Evolutionary conservation across 2,113 vertebrate genomes (phyloP).

Genomic region (Hippopotamus amphibius): DNA sequence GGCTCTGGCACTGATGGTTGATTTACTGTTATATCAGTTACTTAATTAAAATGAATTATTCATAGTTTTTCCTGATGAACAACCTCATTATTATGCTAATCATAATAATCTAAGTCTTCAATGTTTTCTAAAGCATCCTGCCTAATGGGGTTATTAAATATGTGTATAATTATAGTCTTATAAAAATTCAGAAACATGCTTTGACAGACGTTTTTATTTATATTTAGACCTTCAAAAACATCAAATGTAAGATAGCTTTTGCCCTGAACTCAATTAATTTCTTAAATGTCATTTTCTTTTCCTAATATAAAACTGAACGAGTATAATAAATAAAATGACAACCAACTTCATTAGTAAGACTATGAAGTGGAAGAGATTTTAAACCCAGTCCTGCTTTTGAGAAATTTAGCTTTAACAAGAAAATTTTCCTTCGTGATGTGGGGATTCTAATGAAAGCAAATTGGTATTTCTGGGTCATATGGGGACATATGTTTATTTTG

Average conservation of each 20-base stretch:
- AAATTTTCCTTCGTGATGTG: background rate
- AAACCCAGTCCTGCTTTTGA: background rate
- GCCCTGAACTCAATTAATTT: conserved; percentile 67
- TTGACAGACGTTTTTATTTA: conserved; percentile 66
- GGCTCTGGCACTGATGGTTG: conserved; percentile 66
- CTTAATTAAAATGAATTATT: conserved; percentile 88
- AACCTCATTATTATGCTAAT: conserved; percentile 84
- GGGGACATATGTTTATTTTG: background rate
- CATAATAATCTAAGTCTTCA: conserved; percentile 77
- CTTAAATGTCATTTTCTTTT: conserved; percentile 65
- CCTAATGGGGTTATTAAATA: conserved; percentile 79
- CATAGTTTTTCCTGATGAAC: conserved; percentile 78
- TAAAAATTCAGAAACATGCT: conserved; percentile 70
- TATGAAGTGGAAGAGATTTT: conserved; percentile 20
- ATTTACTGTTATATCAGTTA: conserved; percentile 81
- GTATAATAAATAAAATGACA: conserved; percentile 61
- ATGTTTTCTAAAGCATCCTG: conserved; percentile 84
- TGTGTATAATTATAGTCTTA: conserved; percentile 78
- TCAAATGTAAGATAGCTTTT: background rate
- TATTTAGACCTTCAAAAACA: conserved; percentile 38
- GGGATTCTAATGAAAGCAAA: background rate
- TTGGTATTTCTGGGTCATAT: background rate
- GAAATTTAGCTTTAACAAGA: background rate
- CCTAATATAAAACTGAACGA: conserved; percentile 51
- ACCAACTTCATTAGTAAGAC: background rate